phyloP scores from a whole-genome alignment of 2,888 invertebrate genomes.

The Plagodis dolabraria region DNA sequence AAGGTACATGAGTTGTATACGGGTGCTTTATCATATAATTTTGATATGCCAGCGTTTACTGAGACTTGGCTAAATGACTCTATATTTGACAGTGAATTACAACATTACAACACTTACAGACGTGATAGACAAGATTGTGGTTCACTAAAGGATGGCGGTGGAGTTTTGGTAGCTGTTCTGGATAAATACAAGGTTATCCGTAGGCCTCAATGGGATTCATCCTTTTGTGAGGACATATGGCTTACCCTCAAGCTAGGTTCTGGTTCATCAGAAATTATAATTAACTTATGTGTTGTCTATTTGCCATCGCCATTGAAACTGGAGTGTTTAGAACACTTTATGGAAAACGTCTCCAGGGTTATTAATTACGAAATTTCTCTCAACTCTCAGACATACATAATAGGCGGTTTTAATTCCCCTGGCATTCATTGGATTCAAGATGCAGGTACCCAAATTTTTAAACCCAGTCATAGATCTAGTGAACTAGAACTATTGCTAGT shows the following conservation, averaged over 20 bases:
- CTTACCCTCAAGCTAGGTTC: not conserved
- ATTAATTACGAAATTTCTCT: not conserved
- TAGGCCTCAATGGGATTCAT: slow-evolving; percentile 2
- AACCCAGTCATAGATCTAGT: not conserved
- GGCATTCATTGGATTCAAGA: not conserved
- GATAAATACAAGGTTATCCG: not conserved
- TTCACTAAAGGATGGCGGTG: slow-evolving; percentile 2
- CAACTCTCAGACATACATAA: not conserved
- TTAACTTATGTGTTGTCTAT: not conserved
- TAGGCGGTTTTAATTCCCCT: not conserved
- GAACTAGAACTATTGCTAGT: not conserved
- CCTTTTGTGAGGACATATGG: slow-evolving; percentile 2
- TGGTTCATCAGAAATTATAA: not conserved
- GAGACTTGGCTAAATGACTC: slow-evolving; percentile 3
- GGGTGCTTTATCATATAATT: not conserved
- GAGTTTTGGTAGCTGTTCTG: not conserved
- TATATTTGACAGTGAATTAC: not conserved
- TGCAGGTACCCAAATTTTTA: not conserved
- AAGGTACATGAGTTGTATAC: not conserved
- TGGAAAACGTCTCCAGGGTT: not conserved
- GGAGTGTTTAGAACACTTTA: not conserved
- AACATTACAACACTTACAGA: slow-evolving; percentile 2
- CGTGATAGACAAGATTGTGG: not conserved
- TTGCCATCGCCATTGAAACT: not conserved
- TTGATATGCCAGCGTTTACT: not conserved